Evolutionary conservation across 2,113 vertebrate genomes (phyloP).

Genomic region (Blennius ocellaris): DNA sequence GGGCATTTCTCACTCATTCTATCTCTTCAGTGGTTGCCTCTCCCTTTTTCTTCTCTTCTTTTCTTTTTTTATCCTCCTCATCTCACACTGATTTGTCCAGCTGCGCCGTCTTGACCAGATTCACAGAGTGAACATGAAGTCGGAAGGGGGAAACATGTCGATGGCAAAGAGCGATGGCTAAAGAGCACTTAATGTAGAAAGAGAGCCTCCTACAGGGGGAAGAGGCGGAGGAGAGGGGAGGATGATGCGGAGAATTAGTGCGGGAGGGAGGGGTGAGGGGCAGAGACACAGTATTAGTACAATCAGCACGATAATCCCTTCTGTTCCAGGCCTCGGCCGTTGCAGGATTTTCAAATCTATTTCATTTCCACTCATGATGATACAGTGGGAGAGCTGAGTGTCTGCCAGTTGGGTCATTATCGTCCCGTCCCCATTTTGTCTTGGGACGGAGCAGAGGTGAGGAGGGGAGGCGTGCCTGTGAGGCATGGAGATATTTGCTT

Average conservation of each 20-base stretch:
- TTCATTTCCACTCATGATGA: slow-evolving; percentile 78
- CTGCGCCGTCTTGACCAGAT: slow-evolving; percentile 38
- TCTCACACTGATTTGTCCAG: slow-evolving; percentile 34
- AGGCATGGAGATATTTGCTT: not conserved
- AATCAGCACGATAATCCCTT: slow-evolving; percentile 81
- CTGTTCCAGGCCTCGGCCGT: slow-evolving; percentile 64
- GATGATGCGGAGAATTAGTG: slow-evolving; percentile 52
- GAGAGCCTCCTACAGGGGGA: slow-evolving; percentile 6
- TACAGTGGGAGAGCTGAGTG: slow-evolving; percentile 54
- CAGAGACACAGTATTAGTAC: slow-evolving; percentile 76
- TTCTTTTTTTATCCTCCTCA: not conserved
- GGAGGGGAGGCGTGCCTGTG: not conserved
- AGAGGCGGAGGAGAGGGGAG: not conserved
- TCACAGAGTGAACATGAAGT: slow-evolving; percentile 34
- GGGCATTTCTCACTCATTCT: slow-evolving; percentile 7
- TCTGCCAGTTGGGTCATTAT: slow-evolving; percentile 69
- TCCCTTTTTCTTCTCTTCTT: too few relatives aligned
- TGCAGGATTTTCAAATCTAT: slow-evolving; percentile 84
- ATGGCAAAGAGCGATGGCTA: slow-evolving; percentile 19
- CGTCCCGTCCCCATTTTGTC: slow-evolving; percentile 54
- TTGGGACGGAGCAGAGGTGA: slow-evolving; percentile 41
- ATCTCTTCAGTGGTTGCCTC: slow-evolving; percentile 22
- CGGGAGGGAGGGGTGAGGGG: slow-evolving; percentile 40
- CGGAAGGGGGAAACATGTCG: not conserved
- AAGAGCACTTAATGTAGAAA: slow-evolving; percentile 14